These are phyloP conservation scores for Cactoblastis cactorum DNA, from an alignment of 2,888 invertebrate genomes.

Conservation along the genomic window DNA sequence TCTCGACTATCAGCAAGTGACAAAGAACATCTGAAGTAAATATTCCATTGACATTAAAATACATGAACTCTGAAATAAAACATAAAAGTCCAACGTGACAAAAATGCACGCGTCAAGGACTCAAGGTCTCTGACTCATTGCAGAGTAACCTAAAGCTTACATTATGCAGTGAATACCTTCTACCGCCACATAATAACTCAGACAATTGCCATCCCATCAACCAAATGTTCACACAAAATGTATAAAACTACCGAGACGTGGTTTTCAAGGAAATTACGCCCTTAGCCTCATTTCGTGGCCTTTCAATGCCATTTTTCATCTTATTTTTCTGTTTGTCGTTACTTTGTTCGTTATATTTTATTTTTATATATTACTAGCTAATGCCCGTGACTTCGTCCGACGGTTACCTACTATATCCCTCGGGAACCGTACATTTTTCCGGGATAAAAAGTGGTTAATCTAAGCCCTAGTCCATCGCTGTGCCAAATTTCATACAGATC, in stretches of 20 bases:
- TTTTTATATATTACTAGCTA: too few species aligned
- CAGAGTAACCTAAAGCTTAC: background rate
- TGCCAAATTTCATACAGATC: too few species aligned
- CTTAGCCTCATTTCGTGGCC: conserved; percentile 34
- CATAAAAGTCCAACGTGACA: background rate
- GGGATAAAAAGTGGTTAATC: too few species aligned
- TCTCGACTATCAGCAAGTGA: too few species aligned
- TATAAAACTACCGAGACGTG: conserved; percentile 19
- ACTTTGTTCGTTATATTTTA: background rate
- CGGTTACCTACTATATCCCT: too few species aligned
- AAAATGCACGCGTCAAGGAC: background rate
- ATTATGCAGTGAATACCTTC: background rate
- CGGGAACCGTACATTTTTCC: too few species aligned
- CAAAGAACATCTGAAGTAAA: too few species aligned
- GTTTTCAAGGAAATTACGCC: conserved; percentile 31
- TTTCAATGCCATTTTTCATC: conserved; percentile 11
- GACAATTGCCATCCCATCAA: conserved; percentile 20
- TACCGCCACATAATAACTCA: background rate
- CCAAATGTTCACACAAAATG: conserved; percentile 27
- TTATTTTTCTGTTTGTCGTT: background rate
- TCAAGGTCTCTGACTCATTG: background rate
- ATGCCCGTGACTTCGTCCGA: too few species aligned
- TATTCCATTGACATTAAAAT: too few species aligned
- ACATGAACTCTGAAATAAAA: background rate
- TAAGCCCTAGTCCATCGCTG: too few species aligned